Conservation (phyloP, 2,888 invertebrate genomes). For the Alsophila aescularia region DNA sequence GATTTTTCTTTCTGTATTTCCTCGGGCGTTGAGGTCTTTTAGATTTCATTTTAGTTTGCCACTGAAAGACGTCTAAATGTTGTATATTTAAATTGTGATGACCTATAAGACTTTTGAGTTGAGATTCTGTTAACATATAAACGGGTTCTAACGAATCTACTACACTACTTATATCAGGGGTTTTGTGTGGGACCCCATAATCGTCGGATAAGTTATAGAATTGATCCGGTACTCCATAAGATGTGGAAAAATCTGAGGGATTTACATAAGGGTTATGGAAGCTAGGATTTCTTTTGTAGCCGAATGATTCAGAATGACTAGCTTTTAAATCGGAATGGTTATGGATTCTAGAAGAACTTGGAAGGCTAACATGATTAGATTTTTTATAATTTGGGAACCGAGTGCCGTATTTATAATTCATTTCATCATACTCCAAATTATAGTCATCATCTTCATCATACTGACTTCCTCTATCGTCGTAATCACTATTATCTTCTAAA, state of each 20-base stretch:
- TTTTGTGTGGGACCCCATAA: conserved; percentile 35
- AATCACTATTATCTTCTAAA: conserved; percentile 41
- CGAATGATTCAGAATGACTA: conserved; percentile 32
- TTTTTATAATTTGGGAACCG: conserved; percentile 37
- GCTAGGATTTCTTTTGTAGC: conserved; percentile 22
- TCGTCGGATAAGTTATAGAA: conserved; percentile 15
- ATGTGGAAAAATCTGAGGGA: conserved; percentile 28
- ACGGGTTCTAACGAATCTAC: conserved; percentile 61
- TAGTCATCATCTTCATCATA: conserved; percentile 44
- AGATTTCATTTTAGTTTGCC: conserved; percentile 31
- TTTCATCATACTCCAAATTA: conserved; percentile 50
- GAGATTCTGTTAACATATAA: conserved; percentile 70
- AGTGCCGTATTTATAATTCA: conserved; percentile 46
- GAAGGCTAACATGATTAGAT: conserved; percentile 15
- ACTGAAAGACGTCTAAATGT: conserved; percentile 68
- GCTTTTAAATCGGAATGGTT: conserved; percentile 27
- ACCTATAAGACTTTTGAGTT: conserved; percentile 66
- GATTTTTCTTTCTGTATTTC: conserved; percentile 54
- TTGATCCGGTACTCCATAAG: conserved; percentile 43
- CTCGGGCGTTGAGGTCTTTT: conserved; percentile 45
- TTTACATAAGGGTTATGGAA: conserved; percentile 8
- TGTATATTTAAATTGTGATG: conserved; percentile 70
- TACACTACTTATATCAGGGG: conserved; percentile 23
- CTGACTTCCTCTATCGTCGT: conserved; percentile 28
- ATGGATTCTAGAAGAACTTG: conserved; percentile 17